Conservation (phyloP, 2,888 invertebrate genomes). For the Tetanocera ferruginea region DNA sequence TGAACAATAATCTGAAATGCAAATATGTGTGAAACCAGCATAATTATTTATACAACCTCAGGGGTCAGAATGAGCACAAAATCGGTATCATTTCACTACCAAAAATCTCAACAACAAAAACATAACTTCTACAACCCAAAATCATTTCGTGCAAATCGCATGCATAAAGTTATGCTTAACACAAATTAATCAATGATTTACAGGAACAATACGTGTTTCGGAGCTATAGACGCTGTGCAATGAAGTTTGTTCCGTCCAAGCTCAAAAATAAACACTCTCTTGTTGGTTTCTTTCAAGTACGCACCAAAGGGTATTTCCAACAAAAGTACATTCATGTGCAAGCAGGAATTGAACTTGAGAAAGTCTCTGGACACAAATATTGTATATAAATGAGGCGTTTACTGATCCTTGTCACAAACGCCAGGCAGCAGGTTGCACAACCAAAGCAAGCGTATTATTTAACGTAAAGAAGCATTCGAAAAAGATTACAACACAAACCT, state of each 20-base stretch:
- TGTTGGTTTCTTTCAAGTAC: constrained; percentile 49
- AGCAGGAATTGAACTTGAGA: background rate
- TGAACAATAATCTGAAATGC: background rate
- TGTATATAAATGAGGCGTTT: constrained; percentile 64
- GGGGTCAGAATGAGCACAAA: background rate
- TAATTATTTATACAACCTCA: constrained; percentile 20
- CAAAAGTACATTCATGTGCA: background rate
- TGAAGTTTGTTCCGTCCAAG: constrained; percentile 46
- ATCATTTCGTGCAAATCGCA: constrained; percentile 45
- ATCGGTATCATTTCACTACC: background rate
- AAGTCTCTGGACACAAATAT: constrained; percentile 47
- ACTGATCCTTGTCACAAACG: constrained; percentile 63
- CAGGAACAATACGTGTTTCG: constrained; percentile 61
- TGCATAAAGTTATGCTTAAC: constrained; percentile 54
- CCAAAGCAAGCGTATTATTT: background rate
- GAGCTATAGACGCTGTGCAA: constrained; percentile 12
- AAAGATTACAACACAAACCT: constrained; percentile 18
- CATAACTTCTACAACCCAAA: background rate
- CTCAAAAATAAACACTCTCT: constrained; percentile 54
- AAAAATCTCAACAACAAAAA: background rate
- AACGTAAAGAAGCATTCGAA: background rate
- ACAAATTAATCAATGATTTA: constrained; percentile 66
- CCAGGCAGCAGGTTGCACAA: constrained; percentile 41
- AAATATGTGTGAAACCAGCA: constrained; percentile 8
- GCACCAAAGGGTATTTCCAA: constrained; percentile 21